Percentiles rank a stretch among this genome's conserved stretches.
phyloP scores from a whole-genome alignment of 1,140 invertebrate genomes.

The Drosophila kikkawai region DNA sequence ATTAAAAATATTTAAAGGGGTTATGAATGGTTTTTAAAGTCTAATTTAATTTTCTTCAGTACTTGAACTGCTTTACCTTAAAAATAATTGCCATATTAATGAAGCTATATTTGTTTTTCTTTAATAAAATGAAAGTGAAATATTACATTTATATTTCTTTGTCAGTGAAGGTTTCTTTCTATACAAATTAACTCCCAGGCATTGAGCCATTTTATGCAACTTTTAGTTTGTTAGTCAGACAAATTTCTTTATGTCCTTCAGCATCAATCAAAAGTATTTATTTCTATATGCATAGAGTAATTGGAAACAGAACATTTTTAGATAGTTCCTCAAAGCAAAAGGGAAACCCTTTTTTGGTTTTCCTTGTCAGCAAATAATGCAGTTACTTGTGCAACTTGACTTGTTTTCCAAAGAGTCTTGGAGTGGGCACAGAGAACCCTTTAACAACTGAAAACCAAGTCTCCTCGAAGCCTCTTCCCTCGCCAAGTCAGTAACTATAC shows the following conservation, averaged over 20 bases:
- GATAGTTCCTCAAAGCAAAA: not conserved
- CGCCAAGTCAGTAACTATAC: constrained; percentile 43
- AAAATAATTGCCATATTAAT: not conserved
- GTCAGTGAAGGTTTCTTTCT: no score
- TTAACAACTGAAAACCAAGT: constrained; percentile 19
- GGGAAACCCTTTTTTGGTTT: constrained; percentile 3
- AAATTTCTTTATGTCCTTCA: not conserved
- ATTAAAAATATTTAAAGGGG: not conserved
- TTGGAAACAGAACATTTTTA: not conserved
- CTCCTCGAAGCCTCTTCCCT: not conserved
- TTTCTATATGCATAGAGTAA: not conserved
- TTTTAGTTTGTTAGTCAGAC: not conserved
- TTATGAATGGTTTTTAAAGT: not conserved
- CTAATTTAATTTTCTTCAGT: not conserved
- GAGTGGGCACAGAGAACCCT: not conserved
- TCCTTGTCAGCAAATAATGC: constrained; percentile 18
- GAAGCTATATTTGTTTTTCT: no score
- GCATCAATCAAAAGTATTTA: not conserved
- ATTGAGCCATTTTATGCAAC: not conserved
- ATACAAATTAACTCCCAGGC: not conserved
- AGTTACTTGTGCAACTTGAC: constrained; percentile 30
- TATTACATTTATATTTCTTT: no score
- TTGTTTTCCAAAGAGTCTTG: not conserved
- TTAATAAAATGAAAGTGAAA: no score
- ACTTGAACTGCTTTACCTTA: not conserved